A percentile compares a stretch with the other conserved stretches of the same genome.
Conservation (phyloP, 1,140 invertebrate genomes). For the Drosophila baimaii region DNA sequence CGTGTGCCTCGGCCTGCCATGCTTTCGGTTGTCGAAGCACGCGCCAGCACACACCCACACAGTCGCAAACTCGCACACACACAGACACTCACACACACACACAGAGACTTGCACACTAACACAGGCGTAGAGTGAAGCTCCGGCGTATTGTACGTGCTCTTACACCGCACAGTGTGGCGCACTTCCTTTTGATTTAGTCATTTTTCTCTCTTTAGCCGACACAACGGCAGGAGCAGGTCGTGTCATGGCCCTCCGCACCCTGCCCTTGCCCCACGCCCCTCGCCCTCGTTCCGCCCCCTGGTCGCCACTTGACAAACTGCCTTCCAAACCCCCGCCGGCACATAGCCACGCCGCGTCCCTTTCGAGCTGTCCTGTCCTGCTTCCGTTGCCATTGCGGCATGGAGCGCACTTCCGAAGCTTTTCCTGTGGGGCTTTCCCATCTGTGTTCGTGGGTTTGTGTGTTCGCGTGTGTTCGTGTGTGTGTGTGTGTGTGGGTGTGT, state of each 20-base stretch:
- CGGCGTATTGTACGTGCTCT: constrained; percentile 75
- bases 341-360: constrained; percentile 11
- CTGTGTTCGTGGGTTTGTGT: constrained; percentile 33
- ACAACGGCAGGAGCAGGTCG: constrained; percentile 54
- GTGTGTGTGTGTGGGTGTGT: constrained; percentile 31
- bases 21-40: constrained; percentile 76
- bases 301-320: constrained; percentile 60
- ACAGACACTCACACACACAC: constrained; percentile 37
- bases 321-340: constrained; percentile 15
- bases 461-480: constrained; percentile 34
- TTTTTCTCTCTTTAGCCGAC: constrained; percentile 83
- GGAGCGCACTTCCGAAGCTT: constrained; percentile 79
- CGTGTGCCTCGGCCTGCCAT: constrained; percentile 43
- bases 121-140: constrained; percentile 26
- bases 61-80: constrained; percentile 45
- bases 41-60: constrained; percentile 69
- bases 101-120: constrained; percentile 36
- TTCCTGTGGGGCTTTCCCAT: constrained; percentile 57
- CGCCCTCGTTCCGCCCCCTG: constrained; percentile 1
- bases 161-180: constrained; percentile 78
- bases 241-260: constrained; percentile 43
- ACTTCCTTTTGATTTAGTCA: constrained; percentile 84
- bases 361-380: constrained; percentile 36
- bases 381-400: constrained; percentile 69
- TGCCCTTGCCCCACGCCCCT: neutral